These are phyloP conservation scores for Drosophila stalkeri DNA, from an alignment of 2,888 invertebrate species.

Conservation along the genomic window DNA sequence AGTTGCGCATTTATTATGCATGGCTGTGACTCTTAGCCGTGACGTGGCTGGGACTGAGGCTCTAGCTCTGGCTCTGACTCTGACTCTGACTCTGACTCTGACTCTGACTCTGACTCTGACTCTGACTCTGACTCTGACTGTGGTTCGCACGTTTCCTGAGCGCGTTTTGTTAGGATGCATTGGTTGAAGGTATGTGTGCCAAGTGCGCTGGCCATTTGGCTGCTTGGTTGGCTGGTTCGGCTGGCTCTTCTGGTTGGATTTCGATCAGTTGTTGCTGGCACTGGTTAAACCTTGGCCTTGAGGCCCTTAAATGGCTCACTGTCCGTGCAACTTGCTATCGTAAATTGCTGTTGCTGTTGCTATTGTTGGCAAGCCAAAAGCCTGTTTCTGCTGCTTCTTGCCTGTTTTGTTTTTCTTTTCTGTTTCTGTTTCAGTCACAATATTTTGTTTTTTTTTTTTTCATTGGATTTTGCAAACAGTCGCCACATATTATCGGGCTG, in stretches of 20 bases:
- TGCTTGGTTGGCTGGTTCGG: constrained; percentile 13
- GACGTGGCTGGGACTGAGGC: constrained; percentile 20
- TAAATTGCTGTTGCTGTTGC: constrained; percentile 30
- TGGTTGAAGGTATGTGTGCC: constrained; percentile 53
- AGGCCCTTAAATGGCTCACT: constrained; percentile 81
- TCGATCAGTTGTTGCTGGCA: constrained; percentile 51
- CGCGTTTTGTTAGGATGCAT: constrained; percentile 33
- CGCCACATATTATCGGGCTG: constrained; percentile 36
- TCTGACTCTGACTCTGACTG: constrained; percentile 8
- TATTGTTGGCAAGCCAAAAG: constrained; percentile 39
- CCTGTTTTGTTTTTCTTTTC: constrained; percentile 10
- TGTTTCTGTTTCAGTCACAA: neutral
- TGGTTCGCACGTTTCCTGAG: constrained; percentile 44
- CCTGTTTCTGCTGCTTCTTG: constrained; percentile 42
- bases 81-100: constrained; percentile 15
- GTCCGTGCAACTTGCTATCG: constrained; percentile 41
- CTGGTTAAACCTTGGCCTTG: constrained; percentile 82
- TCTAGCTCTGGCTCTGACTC: constrained; percentile 10
- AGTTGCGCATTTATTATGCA: constrained; percentile 81
- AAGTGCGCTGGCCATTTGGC: constrained; percentile 42
- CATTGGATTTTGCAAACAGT: constrained; percentile 11
- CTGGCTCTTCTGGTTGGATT: constrained; percentile 44
- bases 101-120: constrained; percentile 6
- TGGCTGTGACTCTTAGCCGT: constrained; percentile 31
- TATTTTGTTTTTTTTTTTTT: neutral